A percentile compares a stretch with the other conserved stretches of the same genome.
Conservation (phyloP, 2,888 invertebrate genomes). For the Scaeva pyrastri region DNA sequence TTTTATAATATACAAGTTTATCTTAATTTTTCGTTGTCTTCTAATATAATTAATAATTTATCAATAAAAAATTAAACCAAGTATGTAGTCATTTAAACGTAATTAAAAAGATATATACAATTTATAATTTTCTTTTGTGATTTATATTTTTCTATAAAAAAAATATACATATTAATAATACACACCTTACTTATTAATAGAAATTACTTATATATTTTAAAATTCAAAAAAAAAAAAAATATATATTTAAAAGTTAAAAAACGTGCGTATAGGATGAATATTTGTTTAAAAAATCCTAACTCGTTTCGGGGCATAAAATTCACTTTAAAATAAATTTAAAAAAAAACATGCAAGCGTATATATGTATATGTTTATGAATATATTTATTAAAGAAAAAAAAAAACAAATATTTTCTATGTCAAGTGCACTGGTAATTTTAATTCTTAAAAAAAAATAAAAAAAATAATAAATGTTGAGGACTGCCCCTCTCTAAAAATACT, state of each 20-base stretch:
- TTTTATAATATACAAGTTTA: slow-evolving; percentile 21
- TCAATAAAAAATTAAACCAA: slow-evolving; percentile 18
- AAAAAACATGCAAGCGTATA: slow-evolving; percentile 41
- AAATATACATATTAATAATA: slow-evolving; percentile 31
- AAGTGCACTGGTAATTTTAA: slow-evolving; percentile 63
- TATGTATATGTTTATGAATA: slow-evolving; percentile 57
- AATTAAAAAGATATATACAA: slow-evolving; percentile 12
- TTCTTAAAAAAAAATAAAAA: slow-evolving; percentile 23
- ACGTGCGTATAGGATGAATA: slow-evolving; percentile 74
- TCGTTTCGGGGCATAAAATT: slow-evolving; percentile 63
- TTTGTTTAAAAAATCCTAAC: slow-evolving; percentile 74
- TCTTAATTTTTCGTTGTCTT: slow-evolving; percentile 51
- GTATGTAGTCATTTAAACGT: slow-evolving; percentile 34
- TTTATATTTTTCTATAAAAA: slow-evolving; percentile 46
- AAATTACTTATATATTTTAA: slow-evolving; percentile 41
- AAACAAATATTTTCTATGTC: slow-evolving; percentile 60
- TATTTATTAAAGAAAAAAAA: slow-evolving; percentile 56
- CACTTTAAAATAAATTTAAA: slow-evolving; percentile 28
- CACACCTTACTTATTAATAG: slow-evolving; percentile 9
- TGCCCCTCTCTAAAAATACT: slow-evolving; percentile 45
- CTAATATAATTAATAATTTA: slow-evolving; percentile 42
- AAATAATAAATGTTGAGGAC: slow-evolving; percentile 63
- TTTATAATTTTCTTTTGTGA: slow-evolving; percentile 42
- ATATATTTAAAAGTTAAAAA: slow-evolving; percentile 24
- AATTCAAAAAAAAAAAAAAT: slow-evolving; percentile 3